A percentile compares a stretch with the other conserved stretches of the same genome.
These are phyloP conservation scores for Campoletis sonorensis DNA, from an alignment of 1,140 invertebrate genomes.

Conservation along the genomic window DNA sequence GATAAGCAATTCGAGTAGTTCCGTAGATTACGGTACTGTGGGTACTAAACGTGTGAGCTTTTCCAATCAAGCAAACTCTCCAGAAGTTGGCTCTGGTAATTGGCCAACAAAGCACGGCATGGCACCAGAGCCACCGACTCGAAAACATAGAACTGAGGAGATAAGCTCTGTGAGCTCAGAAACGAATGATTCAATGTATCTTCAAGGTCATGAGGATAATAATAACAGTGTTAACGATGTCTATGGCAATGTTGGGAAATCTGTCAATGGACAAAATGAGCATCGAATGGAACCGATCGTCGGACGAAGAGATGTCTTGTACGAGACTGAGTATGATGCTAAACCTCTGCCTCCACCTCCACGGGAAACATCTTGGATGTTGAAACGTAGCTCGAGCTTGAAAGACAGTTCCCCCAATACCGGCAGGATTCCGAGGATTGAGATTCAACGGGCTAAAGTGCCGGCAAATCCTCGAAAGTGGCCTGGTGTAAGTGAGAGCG, in stretches of 20 bases:
- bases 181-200: constrained; percentile 55
- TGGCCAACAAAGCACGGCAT: constrained; percentile 78
- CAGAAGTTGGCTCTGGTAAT: constrained; percentile 61
- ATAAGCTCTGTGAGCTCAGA: constrained; percentile 52
- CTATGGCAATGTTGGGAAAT: constrained; percentile 50
- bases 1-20: constrained; percentile 62
- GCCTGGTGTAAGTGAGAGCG: constrained; percentile 69
- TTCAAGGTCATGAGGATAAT: constrained; percentile 52
- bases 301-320: constrained; percentile 28
- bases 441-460: constrained; percentile 48
- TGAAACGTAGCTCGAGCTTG: constrained; percentile 49
- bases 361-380: constrained; percentile 54
- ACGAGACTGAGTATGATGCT: constrained; percentile 66
- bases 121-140: constrained; percentile 77
- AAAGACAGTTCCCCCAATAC: constrained; percentile 47
- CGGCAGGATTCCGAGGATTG: constrained; percentile 41
- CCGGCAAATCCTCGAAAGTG: constrained; percentile 55
- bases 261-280: background rate
- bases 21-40: constrained; percentile 65
- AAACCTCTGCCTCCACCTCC: constrained; percentile 69
- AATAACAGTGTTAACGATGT: constrained; percentile 56
- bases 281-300: background rate
- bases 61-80: constrained; percentile 65
- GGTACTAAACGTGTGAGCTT: constrained; percentile 77
- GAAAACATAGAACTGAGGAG: constrained; percentile 69